These are phyloP conservation scores for Hetaerina titia DNA, from an alignment of 2,888 invertebrate genomes.

Conservation along the genomic window DNA sequence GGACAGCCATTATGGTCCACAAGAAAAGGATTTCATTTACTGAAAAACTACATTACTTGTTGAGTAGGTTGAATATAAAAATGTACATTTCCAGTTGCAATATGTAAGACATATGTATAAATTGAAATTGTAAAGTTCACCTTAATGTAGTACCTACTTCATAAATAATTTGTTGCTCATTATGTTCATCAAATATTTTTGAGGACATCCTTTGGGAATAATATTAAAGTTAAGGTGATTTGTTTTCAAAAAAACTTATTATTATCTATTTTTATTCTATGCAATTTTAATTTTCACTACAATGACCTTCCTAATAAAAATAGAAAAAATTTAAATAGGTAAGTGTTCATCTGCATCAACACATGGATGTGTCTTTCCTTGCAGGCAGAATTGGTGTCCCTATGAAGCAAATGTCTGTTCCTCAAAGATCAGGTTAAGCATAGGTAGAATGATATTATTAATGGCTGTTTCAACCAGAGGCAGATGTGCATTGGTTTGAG, in stretches of 20 bases:
- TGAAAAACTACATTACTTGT: neutral
- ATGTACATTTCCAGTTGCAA: neutral
- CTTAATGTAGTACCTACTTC: neutral
- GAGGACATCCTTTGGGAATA: slow-evolving; percentile 3
- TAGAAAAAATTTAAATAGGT: neutral
- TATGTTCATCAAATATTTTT: slow-evolving; percentile 39
- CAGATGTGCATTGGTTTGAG: too few relatives aligned
- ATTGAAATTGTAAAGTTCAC: slow-evolving; percentile 16
- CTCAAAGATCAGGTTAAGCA: too few relatives aligned
- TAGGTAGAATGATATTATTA: too few relatives aligned
- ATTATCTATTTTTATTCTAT: neutral
- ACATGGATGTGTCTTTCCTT: too few relatives aligned
- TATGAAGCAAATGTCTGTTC: too few relatives aligned
- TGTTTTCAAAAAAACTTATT: slow-evolving; percentile 3
- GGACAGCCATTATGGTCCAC: neutral
- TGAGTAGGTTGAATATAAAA: neutral
- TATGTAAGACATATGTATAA: neutral
- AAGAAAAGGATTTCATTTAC: neutral
- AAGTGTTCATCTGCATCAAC: neutral
- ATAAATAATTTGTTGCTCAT: slow-evolving; percentile 27
- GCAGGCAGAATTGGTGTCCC: too few relatives aligned
- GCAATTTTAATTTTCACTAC: neutral
- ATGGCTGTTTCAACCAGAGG: too few relatives aligned
- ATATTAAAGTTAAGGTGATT: slow-evolving; percentile 29
- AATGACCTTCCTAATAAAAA: neutral